These are phyloP conservation scores for Philaenus spumarius DNA, from an alignment of 1,140 invertebrate genomes.

Conservation along the genomic window DNA sequence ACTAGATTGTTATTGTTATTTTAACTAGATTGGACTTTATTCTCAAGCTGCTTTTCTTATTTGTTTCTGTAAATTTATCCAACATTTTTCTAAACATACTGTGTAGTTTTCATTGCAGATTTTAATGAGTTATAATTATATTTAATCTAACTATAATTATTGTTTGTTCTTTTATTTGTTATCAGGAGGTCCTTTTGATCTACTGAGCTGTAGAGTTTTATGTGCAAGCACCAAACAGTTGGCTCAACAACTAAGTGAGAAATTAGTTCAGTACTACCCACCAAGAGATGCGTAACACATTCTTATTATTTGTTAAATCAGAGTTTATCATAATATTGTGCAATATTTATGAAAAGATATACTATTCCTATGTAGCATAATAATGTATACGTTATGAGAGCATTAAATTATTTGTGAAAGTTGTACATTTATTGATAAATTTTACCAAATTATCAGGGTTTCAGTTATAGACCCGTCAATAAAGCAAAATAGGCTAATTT, in stretches of 20 bases:
- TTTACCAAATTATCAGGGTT: no score
- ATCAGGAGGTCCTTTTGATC: constrained; percentile 67
- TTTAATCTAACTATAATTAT: not conserved
- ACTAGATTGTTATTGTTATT: not conserved
- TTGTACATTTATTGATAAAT: no score
- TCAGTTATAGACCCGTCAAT: no score
- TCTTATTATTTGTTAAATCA: no score
- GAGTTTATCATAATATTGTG: no score
- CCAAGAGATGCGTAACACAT: constrained; percentile 45
- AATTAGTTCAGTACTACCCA: constrained; percentile 63
- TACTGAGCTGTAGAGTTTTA: constrained; percentile 70
- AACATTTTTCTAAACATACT: not conserved
- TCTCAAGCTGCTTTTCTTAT: no score
- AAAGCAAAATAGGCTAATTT: no score
- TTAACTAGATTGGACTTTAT: not conserved
- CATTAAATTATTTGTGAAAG: no score
- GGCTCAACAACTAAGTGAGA: constrained; percentile 58
- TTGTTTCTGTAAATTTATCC: not conserved
- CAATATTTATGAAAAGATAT: no score
- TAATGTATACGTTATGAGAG: no score
- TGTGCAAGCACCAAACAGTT: constrained; percentile 66
- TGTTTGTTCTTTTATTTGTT: not conserved
- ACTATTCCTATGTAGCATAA: no score
- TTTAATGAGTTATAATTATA: not conserved
- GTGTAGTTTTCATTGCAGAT: not conserved